Conservation (phyloP, 2,888 invertebrate species). For the Seira musarum region DNA sequence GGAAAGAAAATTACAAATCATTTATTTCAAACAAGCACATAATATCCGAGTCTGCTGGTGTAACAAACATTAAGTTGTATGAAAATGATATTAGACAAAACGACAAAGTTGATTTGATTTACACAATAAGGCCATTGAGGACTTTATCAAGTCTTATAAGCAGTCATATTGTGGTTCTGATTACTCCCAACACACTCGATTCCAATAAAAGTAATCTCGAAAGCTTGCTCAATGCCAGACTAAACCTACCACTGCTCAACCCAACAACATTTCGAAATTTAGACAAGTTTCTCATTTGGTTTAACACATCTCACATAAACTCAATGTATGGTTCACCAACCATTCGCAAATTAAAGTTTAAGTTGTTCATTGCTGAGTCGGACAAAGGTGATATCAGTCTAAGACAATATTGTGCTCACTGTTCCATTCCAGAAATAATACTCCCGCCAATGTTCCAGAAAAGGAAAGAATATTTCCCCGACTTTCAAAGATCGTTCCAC, state of each 20-base stretch:
- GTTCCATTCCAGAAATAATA: neutral
- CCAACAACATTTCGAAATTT: constrained; percentile 7
- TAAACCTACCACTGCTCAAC: constrained; percentile 18
- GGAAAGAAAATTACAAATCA: neutral
- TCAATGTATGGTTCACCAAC: neutral
- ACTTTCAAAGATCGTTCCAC: constrained; percentile 16
- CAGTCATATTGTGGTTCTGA: constrained; percentile 16
- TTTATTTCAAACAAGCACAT: constrained; percentile 9
- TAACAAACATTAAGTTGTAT: neutral
- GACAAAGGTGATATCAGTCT: neutral
- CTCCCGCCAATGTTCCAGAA: neutral
- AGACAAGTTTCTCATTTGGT: constrained; percentile 27
- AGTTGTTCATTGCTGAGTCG: constrained; percentile 14
- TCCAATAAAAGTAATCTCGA: neutral
- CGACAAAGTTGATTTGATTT: neutral
- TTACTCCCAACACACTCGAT: constrained; percentile 27
- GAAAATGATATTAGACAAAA: neutral
- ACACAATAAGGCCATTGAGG: neutral
- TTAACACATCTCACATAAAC: constrained; percentile 18
- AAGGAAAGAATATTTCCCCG: neutral
- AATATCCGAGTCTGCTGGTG: constrained; percentile 21
- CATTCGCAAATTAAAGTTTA: constrained; percentile 13
- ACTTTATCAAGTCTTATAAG: constrained; percentile 15
- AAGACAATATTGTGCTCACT: constrained; percentile 14
- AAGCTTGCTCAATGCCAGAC: neutral